Base-by-base conservation (phyloP, 53 echinoderm and acorn worm genomes). In the Zoroaster sp. region DNA sequence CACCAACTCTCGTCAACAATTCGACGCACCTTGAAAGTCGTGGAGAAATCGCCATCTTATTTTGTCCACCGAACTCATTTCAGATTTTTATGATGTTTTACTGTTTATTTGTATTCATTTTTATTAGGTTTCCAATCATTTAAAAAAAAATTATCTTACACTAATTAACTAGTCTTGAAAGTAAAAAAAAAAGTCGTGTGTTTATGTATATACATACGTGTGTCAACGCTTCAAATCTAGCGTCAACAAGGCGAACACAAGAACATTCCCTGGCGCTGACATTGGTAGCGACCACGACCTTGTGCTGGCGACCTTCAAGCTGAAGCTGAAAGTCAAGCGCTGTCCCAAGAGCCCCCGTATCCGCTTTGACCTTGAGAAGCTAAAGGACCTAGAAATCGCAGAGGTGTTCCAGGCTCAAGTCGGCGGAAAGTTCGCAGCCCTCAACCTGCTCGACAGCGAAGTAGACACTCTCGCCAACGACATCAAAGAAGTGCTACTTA, bases 231-330 rank as follows among this genome's bases (percentile, higher is more conserved):
- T 89, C 53, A 76, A 38, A 25, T 77, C 89, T 7, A 52, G 93
- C 15, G 54, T 85, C 15, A 87, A 87, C 32, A 40, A 40, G 9
- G 72, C 87, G 9, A 80, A 31, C 47, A 80, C 80, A 14, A 40
- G 47, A 43, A 73, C 20, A 20, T 87, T 73, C 31, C 42, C 46
- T 17, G 87, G 87, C 3, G 72, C 73, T 1, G 87, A 87, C 46
- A 43, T 87, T 21, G 87, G 87, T 13, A 87, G 87, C n/a, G 87
- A 63, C 65, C 88, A 76, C 37, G 88, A 88, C 63, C 36, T 88
- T 30, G 51, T 88, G 20, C 25, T 88, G 53, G 59, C 74, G 39
- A 49, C 75, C 75, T 39, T 88, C 40, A 74, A 25, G 34, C 32
- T 88, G 4, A 39, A 40, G 4, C 76, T 76, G 75, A 88, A 88